phyloP scores from a whole-genome alignment of 2,113 vertebrate genomes.

The Bambusicola thoracicus region DNA sequence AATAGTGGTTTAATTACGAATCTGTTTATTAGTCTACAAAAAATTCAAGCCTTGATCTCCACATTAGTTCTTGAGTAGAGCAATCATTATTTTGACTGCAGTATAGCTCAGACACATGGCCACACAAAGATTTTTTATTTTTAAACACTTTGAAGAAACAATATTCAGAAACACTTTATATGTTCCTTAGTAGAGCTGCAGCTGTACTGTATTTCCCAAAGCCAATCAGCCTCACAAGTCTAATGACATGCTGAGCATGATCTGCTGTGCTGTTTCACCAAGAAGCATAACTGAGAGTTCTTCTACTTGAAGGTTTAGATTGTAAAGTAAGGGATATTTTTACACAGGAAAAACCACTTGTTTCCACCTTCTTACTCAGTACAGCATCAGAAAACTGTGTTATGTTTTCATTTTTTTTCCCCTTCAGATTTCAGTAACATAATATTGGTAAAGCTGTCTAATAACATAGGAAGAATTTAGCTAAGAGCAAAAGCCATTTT shows the following conservation, averaged over 20 bases:
- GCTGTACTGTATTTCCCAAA: background rate
- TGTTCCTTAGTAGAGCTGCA: background rate
- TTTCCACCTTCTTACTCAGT: background rate
- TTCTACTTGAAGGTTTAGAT: background rate
- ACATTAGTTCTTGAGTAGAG: background rate
- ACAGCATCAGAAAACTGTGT: background rate
- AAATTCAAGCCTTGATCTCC: background rate
- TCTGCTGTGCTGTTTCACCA: background rate
- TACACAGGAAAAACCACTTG: background rate
- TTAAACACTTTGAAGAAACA: background rate
- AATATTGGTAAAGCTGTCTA: conserved; percentile 7
- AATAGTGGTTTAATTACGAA: background rate
- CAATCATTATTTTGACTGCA: background rate
- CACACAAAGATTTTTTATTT: background rate
- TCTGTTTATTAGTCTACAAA: background rate
- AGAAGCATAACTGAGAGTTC: background rate
- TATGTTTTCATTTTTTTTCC: background rate
- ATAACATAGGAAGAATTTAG: background rate
- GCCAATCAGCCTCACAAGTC: background rate
- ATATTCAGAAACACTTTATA: background rate
- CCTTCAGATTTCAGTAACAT: background rate
- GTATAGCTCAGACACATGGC: background rate
- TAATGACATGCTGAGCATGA: background rate
- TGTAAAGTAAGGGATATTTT: background rate
- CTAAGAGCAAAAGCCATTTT: background rate